Conservation (phyloP, 2,113 vertebrate genomes). For the Podarcis raffonei region DNA sequence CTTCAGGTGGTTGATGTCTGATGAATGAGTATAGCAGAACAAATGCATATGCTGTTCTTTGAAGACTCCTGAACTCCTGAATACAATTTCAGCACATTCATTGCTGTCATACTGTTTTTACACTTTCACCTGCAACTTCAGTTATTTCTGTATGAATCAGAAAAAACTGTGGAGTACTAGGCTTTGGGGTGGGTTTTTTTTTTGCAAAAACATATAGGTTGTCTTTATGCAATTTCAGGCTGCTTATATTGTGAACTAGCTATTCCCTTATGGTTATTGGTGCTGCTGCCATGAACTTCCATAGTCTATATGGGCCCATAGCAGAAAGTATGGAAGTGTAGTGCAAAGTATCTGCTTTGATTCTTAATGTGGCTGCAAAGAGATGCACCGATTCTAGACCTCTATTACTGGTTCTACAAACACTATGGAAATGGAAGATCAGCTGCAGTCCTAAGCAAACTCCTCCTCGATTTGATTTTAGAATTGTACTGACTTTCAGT, state of each 20-base stretch:
- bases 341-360: no score
- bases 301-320: no score
- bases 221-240: background rate
- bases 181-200: background rate
- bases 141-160: background rate
- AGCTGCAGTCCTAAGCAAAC: no score
- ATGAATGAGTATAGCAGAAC: constrained; percentile 14
- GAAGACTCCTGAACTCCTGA: background rate
- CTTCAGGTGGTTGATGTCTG: constrained; percentile 3
- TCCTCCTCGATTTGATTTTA: no score
- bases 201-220: no score
- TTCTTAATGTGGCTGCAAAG: no score
- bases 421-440: no score
- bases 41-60: constrained; percentile 5
- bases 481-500: no score
- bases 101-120: background rate
- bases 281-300: background rate
- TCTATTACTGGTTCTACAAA: no score
- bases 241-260: background rate
- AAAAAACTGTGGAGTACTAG: background rate
- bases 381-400: no score
- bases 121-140: background rate
- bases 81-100: background rate
- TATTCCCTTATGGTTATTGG: background rate
- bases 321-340: no score